phyloP scores from a whole-genome alignment of 2,888 invertebrate species.

The Sialis fuliginosa region DNA sequence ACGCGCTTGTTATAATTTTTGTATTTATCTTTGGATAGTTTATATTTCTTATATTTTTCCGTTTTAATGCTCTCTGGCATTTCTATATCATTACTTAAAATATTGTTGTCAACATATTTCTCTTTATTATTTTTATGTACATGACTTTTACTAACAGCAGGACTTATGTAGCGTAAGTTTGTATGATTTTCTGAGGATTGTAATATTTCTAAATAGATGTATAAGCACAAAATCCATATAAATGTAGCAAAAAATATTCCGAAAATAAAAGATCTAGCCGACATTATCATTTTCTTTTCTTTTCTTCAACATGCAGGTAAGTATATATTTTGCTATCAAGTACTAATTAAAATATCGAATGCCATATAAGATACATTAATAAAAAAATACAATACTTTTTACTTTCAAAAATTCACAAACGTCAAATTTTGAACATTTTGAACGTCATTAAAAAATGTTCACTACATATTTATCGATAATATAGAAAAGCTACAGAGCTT shows the following conservation, averaged over 20 bases:
- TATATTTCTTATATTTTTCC: conserved; percentile 9
- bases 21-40: conserved; percentile 12
- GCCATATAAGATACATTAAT: too few relatives aligned
- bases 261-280: conserved; percentile 48
- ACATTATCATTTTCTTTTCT: conserved; percentile 13
- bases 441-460: too few relatives aligned
- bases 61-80: neutral
- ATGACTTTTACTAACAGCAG: neutral
- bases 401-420: too few relatives aligned
- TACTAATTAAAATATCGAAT: too few relatives aligned
- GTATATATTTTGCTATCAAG: too few relatives aligned
- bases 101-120: conserved; percentile 10
- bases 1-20: conserved; percentile 17
- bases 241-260: conserved; percentile 56
- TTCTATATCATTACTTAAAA: neutral
- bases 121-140: conserved; percentile 8
- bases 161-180: neutral
- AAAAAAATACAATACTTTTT: too few relatives aligned
- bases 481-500: too few relatives aligned
- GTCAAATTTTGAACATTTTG: too few relatives aligned
- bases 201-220: conserved; percentile 40
- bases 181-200: conserved; percentile 1
- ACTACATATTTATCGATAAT: too few relatives aligned
- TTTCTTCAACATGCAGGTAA: too few relatives aligned
- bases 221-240: conserved; percentile 56